These are phyloP conservation scores for Drosophila tropicalis DNA, from an alignment of 1,140 invertebrate species.

Conservation along the genomic window DNA sequence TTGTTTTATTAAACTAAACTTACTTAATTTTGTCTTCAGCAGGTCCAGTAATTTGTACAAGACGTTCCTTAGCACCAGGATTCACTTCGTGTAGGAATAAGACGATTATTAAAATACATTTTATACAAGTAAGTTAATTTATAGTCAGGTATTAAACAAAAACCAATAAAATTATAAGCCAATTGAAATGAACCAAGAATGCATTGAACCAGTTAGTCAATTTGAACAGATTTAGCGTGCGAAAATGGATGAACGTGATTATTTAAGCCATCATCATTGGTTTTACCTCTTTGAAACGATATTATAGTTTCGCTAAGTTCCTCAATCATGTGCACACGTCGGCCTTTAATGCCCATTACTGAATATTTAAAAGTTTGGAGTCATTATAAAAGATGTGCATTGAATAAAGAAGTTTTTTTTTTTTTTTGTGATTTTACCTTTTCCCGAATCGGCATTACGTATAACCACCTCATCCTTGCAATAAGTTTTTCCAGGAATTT, in stretches of 20 bases:
- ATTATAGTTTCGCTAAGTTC: slow-evolving; percentile 98
- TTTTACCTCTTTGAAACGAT: slow-evolving; percentile 98
- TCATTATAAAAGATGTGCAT: slow-evolving; percentile 20
- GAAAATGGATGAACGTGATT: not conserved
- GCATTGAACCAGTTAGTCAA: not conserved
- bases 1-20: slow-evolving; percentile 79
- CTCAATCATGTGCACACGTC: slow-evolving; percentile 98
- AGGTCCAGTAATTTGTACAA: slow-evolving; percentile 96
- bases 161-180: not conserved
- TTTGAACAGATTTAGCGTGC: slow-evolving; percentile 13
- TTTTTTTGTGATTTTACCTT: slow-evolving; percentile 87
- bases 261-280: slow-evolving; percentile 15
- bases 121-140: not conserved
- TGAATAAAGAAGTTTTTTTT: not conserved
- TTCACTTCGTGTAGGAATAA: slow-evolving; percentile 86
- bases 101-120: not conserved
- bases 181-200: not conserved
- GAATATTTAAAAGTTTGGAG: slow-evolving; percentile 78
- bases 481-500: slow-evolving; percentile 95
- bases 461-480: slow-evolving; percentile 97
- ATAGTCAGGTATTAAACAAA: not conserved
- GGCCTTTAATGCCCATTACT: slow-evolving; percentile 99
- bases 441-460: slow-evolving; percentile 95
- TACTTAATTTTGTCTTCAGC: slow-evolving; percentile 96
- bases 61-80: slow-evolving; percentile 94